These are phyloP conservation scores for Matsumurasca onukii DNA, from an alignment of 1,140 invertebrate genomes.

Conservation along the genomic window DNA sequence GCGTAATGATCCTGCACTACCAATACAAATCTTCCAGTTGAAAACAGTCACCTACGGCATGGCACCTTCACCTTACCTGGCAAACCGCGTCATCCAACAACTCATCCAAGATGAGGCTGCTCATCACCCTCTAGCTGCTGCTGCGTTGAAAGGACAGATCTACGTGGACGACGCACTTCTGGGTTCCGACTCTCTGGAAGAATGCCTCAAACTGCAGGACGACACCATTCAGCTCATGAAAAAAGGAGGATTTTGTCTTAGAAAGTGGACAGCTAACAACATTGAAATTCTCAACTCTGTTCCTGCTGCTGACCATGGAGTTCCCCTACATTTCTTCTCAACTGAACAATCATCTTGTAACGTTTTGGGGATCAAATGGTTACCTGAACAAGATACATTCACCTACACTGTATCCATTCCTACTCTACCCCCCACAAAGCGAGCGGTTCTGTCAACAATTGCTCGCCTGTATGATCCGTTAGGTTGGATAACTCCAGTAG, in stretches of 20 bases:
- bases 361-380: no score
- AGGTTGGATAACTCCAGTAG: no score
- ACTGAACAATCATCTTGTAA: no score
- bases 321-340: no score
- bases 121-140: neutral
- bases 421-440: no score
- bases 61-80: neutral
- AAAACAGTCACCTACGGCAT: no score
- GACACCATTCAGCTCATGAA: neutral
- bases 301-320: no score
- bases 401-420: no score
- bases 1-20: neutral
- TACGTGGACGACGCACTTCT: neutral
- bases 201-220: neutral
- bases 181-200: neutral
- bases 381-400: no score
- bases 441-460: no score
- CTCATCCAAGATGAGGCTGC: neutral
- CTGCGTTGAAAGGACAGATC: neutral
- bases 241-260: neutral
- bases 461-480: no score
- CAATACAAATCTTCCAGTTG: neutral
- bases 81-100: neutral
- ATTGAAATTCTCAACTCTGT: neutral
- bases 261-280: neutral